Conservation (phyloP, 2,888 invertebrate species). For the Melangyna quadrimaculata region DNA sequence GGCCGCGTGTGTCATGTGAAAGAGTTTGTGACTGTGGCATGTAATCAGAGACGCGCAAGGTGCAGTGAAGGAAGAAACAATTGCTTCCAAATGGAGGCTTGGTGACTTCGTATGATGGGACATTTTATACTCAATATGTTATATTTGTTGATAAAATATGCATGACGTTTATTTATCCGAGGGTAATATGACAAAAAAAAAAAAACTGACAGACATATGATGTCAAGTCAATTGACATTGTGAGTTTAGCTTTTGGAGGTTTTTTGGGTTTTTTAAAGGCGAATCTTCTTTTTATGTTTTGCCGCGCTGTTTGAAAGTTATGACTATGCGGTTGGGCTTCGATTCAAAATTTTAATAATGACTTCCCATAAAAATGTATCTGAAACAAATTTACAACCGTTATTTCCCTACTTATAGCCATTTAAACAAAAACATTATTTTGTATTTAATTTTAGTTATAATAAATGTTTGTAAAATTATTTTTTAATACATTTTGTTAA, state of each 20-base stretch:
- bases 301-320: slow-evolving; percentile 12
- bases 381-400: too few relatives aligned
- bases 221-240: slow-evolving; percentile 49
- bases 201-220: slow-evolving; percentile 34
- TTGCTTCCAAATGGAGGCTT: slow-evolving; percentile 17
- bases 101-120: slow-evolving; percentile 12
- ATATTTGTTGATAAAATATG: slow-evolving; percentile 48
- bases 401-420: too few relatives aligned
- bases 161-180: slow-evolving; percentile 43
- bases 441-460: too few relatives aligned
- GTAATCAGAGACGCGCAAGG: neutral
- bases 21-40: slow-evolving; percentile 35
- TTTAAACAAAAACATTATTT: too few relatives aligned
- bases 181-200: neutral
- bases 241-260: slow-evolving; percentile 7
- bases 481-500: too few relatives aligned
- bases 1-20: slow-evolving; percentile 54
- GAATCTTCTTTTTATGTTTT: slow-evolving; percentile 48
- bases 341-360: too few relatives aligned
- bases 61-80: slow-evolving; percentile 28
- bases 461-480: too few relatives aligned
- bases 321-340: slow-evolving; percentile 3
- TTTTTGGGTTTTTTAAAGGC: slow-evolving; percentile 28
- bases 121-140: neutral
- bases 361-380: too few relatives aligned